Evolutionary conservation across 2,797 vertebrate species (phyloP).

Genomic region (Synanceia verrucosa): DNA sequence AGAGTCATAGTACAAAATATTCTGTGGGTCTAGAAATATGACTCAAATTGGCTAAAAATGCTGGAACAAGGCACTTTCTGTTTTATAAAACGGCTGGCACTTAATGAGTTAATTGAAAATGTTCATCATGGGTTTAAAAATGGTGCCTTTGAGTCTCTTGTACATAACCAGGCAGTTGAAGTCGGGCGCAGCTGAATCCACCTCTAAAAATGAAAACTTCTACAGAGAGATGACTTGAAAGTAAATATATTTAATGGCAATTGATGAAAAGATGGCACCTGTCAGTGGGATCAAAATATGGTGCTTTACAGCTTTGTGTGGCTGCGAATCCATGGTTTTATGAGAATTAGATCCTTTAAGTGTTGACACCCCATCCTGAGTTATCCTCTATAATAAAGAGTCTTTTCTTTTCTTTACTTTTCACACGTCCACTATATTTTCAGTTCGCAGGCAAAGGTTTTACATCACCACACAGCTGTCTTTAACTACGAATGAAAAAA

Average conservation of each 20-base stretch:
- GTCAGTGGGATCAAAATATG: background rate
- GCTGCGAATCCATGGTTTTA: background rate
- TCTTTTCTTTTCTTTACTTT: conserved; percentile 35
- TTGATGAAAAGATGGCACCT: background rate
- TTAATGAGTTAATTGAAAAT: too few relatives aligned
- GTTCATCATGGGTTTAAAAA: too few relatives aligned
- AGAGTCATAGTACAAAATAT: too few relatives aligned
- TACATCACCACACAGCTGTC: conserved; percentile 53
- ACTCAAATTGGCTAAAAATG: too few relatives aligned
- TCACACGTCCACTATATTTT: conserved; percentile 36
- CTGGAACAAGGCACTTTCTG: too few relatives aligned
- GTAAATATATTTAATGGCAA: background rate
- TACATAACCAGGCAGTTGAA: background rate
- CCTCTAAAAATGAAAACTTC: background rate
- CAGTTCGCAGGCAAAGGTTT: conserved; percentile 47
- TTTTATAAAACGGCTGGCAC: too few relatives aligned
- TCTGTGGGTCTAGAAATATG: too few relatives aligned
- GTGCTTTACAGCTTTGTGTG: background rate
- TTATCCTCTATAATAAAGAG: background rate
- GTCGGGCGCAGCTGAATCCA: background rate
- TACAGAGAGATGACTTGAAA: background rate
- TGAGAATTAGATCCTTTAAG: background rate
- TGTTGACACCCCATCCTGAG: background rate
- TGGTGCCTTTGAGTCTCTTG: background rate
- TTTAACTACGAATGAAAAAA: conserved; percentile 46